A percentile compares a stretch with the other conserved stretches of the same genome.
Evolutionary conservation across 2,797 vertebrate genomes (phyloP).

Genomic region (Xiphophorus birchmanni): DNA sequence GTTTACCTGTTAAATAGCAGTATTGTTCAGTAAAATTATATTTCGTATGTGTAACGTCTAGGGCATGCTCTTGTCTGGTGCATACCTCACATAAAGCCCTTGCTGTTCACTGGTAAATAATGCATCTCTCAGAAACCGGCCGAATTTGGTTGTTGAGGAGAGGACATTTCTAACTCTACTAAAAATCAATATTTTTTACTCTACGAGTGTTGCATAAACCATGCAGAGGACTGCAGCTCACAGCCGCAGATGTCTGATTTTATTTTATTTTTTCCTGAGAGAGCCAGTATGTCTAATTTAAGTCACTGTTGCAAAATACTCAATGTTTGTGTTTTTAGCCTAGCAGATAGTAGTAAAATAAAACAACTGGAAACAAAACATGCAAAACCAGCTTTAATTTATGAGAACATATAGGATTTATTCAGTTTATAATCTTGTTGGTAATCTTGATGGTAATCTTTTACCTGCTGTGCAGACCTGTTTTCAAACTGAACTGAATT

Average conservation of each 20-base stretch:
- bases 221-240: constrained; percentile 7
- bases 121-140: neutral
- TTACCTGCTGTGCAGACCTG: neutral
- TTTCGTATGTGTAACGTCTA: neutral
- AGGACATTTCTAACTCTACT: constrained; percentile 5
- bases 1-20: neutral
- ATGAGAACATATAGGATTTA: neutral
- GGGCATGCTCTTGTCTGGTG: neutral
- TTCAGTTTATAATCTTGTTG: neutral
- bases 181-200: constrained; percentile 22
- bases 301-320: neutral
- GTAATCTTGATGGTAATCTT: neutral
- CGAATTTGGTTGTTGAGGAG: constrained; percentile 2
- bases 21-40: too few relatives aligned
- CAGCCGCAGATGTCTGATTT: neutral
- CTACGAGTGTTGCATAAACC: constrained; percentile 11
- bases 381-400: neutral
- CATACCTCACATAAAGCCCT: neutral
- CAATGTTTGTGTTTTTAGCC: neutral
- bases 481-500: constrained; percentile 16
- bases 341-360: too few relatives aligned
- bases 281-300: neutral
- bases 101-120: neutral
- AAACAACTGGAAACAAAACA: neutral
- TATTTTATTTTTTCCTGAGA: neutral